Evolutionary conservation across 2,113 vertebrate genomes (phyloP).

Genomic region (Indri indri): DNA sequence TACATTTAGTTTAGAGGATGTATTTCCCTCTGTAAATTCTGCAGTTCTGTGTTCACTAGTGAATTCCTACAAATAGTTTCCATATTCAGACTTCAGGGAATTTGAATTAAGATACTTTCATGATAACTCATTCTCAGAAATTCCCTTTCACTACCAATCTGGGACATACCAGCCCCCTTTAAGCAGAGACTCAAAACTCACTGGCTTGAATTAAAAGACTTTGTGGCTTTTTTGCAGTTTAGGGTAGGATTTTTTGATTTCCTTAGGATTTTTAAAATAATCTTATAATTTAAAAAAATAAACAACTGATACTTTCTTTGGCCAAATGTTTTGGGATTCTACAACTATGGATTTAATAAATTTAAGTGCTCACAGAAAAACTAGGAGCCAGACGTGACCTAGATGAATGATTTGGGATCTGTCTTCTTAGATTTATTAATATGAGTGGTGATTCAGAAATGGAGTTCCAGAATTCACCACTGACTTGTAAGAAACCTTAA

Average conservation of each 20-base stretch:
- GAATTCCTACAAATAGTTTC: not conserved
- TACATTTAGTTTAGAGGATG: not conserved
- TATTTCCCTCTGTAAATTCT: not conserved
- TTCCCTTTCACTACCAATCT: not conserved
- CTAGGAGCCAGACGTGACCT: not conserved
- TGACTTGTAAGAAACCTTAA: not conserved
- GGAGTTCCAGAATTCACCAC: not conserved
- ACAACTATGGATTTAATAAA: not conserved
- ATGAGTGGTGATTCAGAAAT: conserved; percentile 16
- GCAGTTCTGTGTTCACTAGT: not conserved
- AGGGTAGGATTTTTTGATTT: not conserved
- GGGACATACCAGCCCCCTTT: not conserved
- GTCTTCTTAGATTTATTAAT: conserved; percentile 13
- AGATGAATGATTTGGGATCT: not conserved
- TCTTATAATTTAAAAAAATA: not conserved
- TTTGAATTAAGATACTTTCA: not conserved
- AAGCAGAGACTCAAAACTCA: not conserved
- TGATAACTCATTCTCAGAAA: conserved; percentile 18
- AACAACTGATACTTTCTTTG: not conserved
- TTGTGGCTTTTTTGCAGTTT: conserved; percentile 2
- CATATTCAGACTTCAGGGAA: conserved; percentile 10
- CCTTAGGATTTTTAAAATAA: not conserved
- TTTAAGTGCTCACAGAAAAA: not conserved
- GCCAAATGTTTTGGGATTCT: conserved; percentile 4
- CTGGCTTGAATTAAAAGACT: not conserved